phyloP scores from a whole-genome alignment of 2,888 invertebrate species.

The Seira sanloemensis region DNA sequence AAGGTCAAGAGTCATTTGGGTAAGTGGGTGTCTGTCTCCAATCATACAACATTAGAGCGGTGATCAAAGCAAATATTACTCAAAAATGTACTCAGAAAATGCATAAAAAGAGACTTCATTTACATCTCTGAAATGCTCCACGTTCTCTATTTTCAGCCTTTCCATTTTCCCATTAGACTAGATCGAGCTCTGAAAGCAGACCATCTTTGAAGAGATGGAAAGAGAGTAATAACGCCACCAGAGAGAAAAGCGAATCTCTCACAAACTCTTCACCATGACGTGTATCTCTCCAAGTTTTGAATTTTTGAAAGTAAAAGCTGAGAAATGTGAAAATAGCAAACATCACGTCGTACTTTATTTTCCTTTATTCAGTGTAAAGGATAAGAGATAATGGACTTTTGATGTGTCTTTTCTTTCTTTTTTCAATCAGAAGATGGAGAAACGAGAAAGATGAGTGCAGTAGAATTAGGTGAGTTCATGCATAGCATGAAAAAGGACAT shows the following conservation, averaged over 20 bases:
- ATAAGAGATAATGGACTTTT: constrained; percentile 39
- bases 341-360: background rate
- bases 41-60: background rate
- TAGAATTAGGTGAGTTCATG: constrained; percentile 19
- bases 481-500: background rate
- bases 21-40: constrained; percentile 7
- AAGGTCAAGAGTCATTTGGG: constrained; percentile 5
- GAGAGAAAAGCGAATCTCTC: background rate
- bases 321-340: constrained; percentile 5
- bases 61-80: constrained; percentile 14
- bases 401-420: constrained; percentile 38
- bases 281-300: background rate
- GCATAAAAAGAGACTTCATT: background rate
- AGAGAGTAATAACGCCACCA: background rate
- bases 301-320: background rate
- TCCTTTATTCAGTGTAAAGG: constrained; percentile 16
- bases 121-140: background rate
- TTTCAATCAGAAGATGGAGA: constrained; percentile 28
- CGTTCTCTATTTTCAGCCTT: background rate
- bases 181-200: too few species aligned
- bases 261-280: too few species aligned
- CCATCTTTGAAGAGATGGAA: background rate
- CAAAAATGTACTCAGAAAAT: background rate
- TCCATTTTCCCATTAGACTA: too few species aligned
- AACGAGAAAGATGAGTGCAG: background rate